Conservation (phyloP, 2,113 vertebrate genomes). For the Hystrix cristata region DNA sequence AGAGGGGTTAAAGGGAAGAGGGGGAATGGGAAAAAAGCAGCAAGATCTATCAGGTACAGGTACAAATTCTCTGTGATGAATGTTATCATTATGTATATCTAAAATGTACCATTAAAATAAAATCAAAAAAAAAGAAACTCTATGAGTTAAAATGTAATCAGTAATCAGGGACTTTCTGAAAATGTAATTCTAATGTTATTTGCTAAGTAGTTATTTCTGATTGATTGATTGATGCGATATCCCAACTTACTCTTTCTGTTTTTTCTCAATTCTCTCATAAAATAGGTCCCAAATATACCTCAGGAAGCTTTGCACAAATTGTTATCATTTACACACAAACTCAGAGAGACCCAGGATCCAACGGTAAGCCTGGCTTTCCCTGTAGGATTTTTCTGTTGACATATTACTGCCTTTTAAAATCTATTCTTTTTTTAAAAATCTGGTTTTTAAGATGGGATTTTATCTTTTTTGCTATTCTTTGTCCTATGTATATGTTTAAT, state of each 20-base stretch:
- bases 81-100: no score
- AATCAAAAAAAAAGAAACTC: no score
- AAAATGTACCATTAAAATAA: no score
- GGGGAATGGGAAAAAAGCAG: no score
- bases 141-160: not conserved
- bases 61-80: no score
- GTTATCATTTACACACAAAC: slow-evolving; percentile 93
- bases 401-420: slow-evolving; percentile 10
- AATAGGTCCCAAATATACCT: slow-evolving; percentile 92
- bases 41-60: no score
- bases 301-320: slow-evolving; percentile 92
- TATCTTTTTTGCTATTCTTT: slow-evolving; percentile 17
- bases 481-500: not conserved
- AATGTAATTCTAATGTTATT: slow-evolving; percentile 35
- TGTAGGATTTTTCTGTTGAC: slow-evolving; percentile 24
- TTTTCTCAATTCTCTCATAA: slow-evolving; percentile 66
- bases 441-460: slow-evolving; percentile 13
- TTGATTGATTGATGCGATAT: not conserved
- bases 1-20: no score
- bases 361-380: slow-evolving; percentile 89
- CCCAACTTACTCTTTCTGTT: slow-evolving; percentile 29
- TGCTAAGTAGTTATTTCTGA: slow-evolving; percentile 47
- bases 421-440: not conserved
- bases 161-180: slow-evolving; percentile 18
- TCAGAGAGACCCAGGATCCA: slow-evolving; percentile 93